phyloP scores from a whole-genome alignment of 1,140 invertebrate species.

The Plectrocnemia conspersa region DNA sequence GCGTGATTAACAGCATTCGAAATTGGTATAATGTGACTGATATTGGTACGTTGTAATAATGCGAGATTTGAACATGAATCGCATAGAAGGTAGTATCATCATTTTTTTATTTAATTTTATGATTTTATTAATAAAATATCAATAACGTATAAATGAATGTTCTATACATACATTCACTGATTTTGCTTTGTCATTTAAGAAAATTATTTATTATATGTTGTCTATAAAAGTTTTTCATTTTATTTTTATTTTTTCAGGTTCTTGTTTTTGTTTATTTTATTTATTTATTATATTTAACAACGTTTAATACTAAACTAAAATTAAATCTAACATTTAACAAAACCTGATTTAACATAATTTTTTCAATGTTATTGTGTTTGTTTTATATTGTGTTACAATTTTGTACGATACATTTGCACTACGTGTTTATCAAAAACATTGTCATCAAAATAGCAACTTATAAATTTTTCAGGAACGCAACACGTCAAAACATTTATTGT shows the following conservation, averaged over 20 bases:
- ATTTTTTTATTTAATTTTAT: slow-evolving; percentile 23
- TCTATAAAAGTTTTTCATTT: slow-evolving; percentile 5
- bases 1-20: slow-evolving; percentile 33
- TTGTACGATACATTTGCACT: too few species aligned
- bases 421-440: too few species aligned
- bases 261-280: slow-evolving; percentile 18
- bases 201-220: slow-evolving; percentile 22
- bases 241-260: slow-evolving; percentile 14
- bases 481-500: too few species aligned
- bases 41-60: slow-evolving; percentile 13
- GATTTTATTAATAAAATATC: slow-evolving; percentile 16
- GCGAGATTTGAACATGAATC: slow-evolving; percentile 15
- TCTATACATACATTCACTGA: neutral
- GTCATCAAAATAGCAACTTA: too few species aligned
- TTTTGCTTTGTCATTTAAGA: slow-evolving; percentile 16
- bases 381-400: too few species aligned
- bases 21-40: slow-evolving; percentile 27
- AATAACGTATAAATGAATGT: slow-evolving; percentile 1
- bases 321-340: too few species aligned
- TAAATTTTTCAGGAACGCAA: too few species aligned
- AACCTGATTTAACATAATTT: too few species aligned
- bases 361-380: too few species aligned
- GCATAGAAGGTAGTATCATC: slow-evolving; percentile 28
- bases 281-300: too few species aligned
- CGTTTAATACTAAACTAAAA: too few species aligned